These are phyloP conservation scores for Dryas iulia DNA, from an alignment of 1,140 invertebrate species.

Conservation along the genomic window DNA sequence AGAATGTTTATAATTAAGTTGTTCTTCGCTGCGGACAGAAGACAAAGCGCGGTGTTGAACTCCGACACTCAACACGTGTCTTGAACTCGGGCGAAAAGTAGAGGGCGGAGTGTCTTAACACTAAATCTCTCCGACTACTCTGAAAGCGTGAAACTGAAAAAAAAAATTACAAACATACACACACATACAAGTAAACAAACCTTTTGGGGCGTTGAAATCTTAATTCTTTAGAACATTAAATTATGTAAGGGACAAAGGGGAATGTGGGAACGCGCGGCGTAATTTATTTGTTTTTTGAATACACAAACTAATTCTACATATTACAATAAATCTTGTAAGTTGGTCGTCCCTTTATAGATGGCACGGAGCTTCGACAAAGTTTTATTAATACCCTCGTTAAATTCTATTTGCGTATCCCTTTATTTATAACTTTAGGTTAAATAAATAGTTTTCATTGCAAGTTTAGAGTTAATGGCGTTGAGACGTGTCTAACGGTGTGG, in stretches of 20 bases:
- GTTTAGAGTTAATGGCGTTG: background rate
- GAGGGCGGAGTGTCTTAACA: too few species aligned
- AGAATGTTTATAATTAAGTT: too few species aligned
- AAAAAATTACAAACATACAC: too few species aligned
- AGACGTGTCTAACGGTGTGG: background rate
- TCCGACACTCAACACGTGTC: too few species aligned
- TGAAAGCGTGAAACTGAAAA: too few species aligned
- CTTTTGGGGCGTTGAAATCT: background rate
- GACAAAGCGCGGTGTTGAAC: too few species aligned
- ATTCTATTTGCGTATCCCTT: conserved; percentile 16
- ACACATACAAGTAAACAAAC: background rate
- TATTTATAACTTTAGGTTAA: background rate
- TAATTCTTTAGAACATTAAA: background rate
- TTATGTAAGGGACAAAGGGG: background rate
- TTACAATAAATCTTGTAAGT: conserved; percentile 23
- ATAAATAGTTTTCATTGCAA: background rate
- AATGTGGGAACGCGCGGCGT: background rate
- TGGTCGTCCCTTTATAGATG: conserved; percentile 24
- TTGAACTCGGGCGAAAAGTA: too few species aligned
- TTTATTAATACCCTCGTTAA: conserved; percentile 27
- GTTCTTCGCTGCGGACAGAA: too few species aligned
- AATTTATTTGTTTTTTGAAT: conserved; percentile 5
- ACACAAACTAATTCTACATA: conserved; percentile 8
- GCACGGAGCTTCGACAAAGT: conserved; percentile 13
- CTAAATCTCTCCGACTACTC: too few species aligned